These are phyloP conservation scores for Carcina quercana DNA, from an alignment of 2,888 invertebrate genomes.

Conservation along the genomic window DNA sequence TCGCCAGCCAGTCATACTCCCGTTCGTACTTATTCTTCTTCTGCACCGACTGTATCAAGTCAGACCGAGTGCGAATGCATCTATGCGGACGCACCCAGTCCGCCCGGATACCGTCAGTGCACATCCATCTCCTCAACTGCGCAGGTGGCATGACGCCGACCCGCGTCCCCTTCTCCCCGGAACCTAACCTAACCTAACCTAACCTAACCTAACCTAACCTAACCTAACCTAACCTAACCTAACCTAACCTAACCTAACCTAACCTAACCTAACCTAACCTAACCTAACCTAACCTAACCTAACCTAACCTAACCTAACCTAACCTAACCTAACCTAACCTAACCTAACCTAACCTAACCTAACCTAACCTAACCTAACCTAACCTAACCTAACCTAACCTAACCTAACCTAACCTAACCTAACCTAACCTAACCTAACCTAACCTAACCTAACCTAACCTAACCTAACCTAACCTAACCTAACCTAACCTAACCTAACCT, in stretches of 20 bases:
- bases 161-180: no score
- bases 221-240: constrained; percentile 2
- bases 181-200: neutral
- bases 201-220: constrained; percentile 8
- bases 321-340: constrained; percentile 23
- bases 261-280: neutral
- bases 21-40: no score
- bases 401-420: constrained; percentile 23
- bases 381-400: constrained; percentile 2
- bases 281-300: constrained; percentile 8
- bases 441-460: constrained; percentile 8
- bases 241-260: constrained; percentile 23
- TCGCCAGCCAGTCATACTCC: no score
- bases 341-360: neutral
- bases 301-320: constrained; percentile 2
- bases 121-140: no score
- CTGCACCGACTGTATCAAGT: no score
- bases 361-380: constrained; percentile 8
- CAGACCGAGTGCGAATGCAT: no score
- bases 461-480: constrained; percentile 2
- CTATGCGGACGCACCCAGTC: no score
- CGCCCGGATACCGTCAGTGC: no score
- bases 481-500: constrained; percentile 23
- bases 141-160: no score
- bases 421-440: neutral